These are phyloP conservation scores for Drosophila colorata DNA, from an alignment of 2,888 invertebrate species.

Conservation along the genomic window DNA sequence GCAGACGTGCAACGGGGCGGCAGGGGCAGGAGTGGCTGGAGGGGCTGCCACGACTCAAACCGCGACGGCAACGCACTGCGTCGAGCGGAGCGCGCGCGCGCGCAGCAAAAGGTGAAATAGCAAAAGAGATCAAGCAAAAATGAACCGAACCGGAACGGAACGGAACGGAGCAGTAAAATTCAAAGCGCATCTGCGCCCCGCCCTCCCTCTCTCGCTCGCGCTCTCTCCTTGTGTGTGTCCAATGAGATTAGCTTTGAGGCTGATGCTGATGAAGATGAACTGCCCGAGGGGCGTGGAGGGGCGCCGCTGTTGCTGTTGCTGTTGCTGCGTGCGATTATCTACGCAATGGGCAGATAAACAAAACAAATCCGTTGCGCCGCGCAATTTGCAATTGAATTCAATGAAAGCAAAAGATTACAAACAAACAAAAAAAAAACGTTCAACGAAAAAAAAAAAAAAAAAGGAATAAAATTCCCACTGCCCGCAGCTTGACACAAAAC, in stretches of 20 bases:
- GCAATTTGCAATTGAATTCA: conserved; percentile 80
- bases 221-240: conserved; percentile 15
- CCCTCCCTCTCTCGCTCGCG: background rate
- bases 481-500: background rate
- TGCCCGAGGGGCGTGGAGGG: conserved; percentile 2
- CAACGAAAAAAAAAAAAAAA: too few relatives aligned
- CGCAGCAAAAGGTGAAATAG: conserved; percentile 12
- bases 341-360: conserved; percentile 32
- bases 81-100: conserved; percentile 18
- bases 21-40: too few relatives aligned
- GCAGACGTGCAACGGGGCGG: conserved; percentile 3
- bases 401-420: conserved; percentile 59
- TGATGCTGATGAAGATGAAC: conserved; percentile 52
- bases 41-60: conserved; percentile 7
- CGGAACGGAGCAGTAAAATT: conserved; percentile 7
- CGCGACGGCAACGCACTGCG: conserved; percentile 19
- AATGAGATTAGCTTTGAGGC: conserved; percentile 39
- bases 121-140: conserved; percentile 23
- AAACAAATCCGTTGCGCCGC: conserved; percentile 50
- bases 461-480: background rate
- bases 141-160: conserved; percentile 40
- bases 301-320: conserved; percentile 4
- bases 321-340: conserved; percentile 9
- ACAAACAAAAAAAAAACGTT: conserved; percentile 1
- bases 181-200: background rate